Percentiles rank a stretch among this genome's conserved stretches.
Evolutionary conservation across 92 coral and sea anemone species (phyloP).

Genomic region (Nematostella vectensis): DNA sequence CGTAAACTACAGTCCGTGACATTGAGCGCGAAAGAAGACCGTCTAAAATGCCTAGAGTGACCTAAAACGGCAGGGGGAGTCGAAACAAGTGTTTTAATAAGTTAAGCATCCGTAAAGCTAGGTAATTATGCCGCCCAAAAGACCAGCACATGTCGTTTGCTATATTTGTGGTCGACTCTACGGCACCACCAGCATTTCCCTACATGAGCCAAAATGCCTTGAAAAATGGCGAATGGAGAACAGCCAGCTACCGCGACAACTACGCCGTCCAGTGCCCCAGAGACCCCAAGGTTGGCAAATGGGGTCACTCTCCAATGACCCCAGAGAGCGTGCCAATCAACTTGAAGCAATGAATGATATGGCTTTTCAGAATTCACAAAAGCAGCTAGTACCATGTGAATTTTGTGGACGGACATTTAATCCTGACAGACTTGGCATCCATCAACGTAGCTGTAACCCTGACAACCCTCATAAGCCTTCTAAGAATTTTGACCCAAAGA

Average conservation of each 20-base stretch:
- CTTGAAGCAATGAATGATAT: slow-evolving; percentile 88
- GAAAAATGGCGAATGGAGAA: slow-evolving; percentile 96
- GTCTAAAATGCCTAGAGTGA: no score
- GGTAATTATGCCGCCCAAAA: slow-evolving; percentile 46
- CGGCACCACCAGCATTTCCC: slow-evolving; percentile 77
- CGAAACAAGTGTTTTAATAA: no score
- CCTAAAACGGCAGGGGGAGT: no score
- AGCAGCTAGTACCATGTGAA: slow-evolving; percentile 80
- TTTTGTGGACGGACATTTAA: slow-evolving; percentile 93
- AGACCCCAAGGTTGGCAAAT: slow-evolving; percentile 74
- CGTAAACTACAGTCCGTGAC: no score
- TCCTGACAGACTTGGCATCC: slow-evolving; percentile 85
- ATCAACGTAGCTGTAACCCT: slow-evolving; percentile 85
- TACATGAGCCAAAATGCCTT: slow-evolving; percentile 91
- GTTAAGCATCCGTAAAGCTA: no score
- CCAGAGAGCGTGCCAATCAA: slow-evolving; percentile 52
- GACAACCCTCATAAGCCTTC: slow-evolving; percentile 62
- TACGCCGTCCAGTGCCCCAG: slow-evolving; percentile 73
- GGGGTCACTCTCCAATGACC: slow-evolving; percentile 51
- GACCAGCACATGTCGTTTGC: slow-evolving; percentile 80
- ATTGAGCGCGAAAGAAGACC: no score
- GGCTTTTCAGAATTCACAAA: slow-evolving; percentile 77
- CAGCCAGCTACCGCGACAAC: slow-evolving; percentile 67
- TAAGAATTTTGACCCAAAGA: slow-evolving; percentile 50
- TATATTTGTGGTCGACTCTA: slow-evolving; percentile 94